phyloP scores from a whole-genome alignment of 2,888 invertebrate genomes.

The Lasius platythorax region DNA sequence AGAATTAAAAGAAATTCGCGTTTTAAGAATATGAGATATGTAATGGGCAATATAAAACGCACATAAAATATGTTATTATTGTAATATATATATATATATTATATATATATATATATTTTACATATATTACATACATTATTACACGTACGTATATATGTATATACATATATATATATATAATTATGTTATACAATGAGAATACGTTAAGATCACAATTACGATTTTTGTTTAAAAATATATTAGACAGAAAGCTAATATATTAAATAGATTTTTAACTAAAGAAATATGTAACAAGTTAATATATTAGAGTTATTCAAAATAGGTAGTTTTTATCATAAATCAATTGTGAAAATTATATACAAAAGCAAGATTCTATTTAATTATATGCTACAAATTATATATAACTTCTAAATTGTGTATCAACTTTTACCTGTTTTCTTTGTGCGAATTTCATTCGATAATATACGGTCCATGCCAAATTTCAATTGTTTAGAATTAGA shows the following conservation, averaged over 20 bases:
- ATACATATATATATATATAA: not conserved
- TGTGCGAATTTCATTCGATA: conserved; percentile 86
- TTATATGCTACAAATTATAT: not conserved
- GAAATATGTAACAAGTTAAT: not conserved
- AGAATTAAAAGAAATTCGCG: not conserved
- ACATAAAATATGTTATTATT: not conserved
- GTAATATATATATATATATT: not conserved
- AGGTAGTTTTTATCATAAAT: not conserved
- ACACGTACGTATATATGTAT: too few species aligned
- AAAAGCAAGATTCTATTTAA: not conserved
- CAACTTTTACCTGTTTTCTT: conserved; percentile 68
- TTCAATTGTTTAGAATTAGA: conserved; percentile 84
- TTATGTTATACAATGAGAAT: too few species aligned
- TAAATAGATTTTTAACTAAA: not conserved
- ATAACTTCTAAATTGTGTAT: not conserved
- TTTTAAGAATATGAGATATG: not conserved
- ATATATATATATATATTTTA: too few species aligned
- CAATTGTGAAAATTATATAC: conserved; percentile 1
- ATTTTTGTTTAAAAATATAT: not conserved
- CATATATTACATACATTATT: not conserved
- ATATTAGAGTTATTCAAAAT: conserved; percentile 19
- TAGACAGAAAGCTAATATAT: not conserved
- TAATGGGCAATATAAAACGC: not conserved
- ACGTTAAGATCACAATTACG: not conserved
- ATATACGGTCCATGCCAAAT: conserved; percentile 91